Conservation (phyloP, 1,140 invertebrate species). For the Drosophila novamexicana region DNA sequence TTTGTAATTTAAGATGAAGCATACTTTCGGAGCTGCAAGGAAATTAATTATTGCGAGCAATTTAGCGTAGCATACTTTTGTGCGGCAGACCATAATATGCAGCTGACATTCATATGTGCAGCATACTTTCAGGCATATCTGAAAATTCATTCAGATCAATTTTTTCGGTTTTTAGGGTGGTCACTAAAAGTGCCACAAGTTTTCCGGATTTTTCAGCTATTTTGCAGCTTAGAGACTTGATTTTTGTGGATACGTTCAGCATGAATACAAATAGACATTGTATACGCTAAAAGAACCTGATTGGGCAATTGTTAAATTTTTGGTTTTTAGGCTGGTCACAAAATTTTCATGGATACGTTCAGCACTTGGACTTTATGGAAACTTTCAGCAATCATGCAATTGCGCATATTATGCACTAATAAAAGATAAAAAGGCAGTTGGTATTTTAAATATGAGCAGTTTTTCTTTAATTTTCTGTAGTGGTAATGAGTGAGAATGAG, state of each 20-base stretch:
- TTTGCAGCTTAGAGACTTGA: too few species aligned
- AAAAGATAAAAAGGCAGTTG: not conserved
- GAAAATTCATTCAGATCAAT: not conserved
- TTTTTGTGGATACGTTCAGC: not conserved
- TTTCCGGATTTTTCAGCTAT: not conserved
- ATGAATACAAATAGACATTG: too few species aligned
- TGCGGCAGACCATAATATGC: not conserved
- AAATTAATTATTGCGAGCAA: too few species aligned
- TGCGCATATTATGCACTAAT: not conserved
- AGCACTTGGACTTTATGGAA: too few species aligned
- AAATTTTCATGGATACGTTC: not conserved
- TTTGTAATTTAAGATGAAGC: too few species aligned
- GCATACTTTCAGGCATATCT: conserved; percentile 2
- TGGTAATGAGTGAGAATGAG: conserved; percentile 35
- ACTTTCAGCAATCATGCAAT: not conserved
- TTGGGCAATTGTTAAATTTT: too few species aligned
- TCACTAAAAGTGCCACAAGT: not conserved
- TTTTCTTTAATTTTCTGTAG: conserved; percentile 6
- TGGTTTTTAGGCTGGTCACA: not conserved
- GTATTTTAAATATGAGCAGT: not conserved
- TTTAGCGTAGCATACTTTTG: not conserved
- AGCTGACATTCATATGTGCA: too few species aligned
- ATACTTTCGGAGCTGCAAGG: too few species aligned
- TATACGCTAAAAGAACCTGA: too few species aligned
- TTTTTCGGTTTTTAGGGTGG: not conserved